Percentiles rank a stretch among this genome's conserved stretches.
Conservation (phyloP, 35 echinoderm and acorn worm species). For the Strongylocentrotus purpuratus region DNA sequence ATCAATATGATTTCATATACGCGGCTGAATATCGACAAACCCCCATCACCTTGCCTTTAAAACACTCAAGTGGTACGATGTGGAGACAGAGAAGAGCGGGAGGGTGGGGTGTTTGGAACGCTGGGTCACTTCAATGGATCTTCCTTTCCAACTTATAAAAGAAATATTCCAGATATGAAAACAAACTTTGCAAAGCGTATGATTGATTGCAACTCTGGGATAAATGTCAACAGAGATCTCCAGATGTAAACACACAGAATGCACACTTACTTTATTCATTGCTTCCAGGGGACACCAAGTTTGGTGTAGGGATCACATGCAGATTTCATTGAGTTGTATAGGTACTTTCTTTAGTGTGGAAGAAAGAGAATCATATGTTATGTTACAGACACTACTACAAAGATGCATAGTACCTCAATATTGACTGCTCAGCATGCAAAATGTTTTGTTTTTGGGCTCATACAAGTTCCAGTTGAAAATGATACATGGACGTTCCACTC, state of each 20-base stretch:
- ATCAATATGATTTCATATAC: conserved; percentile 5
- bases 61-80: not conserved
- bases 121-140: not conserved
- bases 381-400: too few species aligned
- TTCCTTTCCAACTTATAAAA: conserved; percentile 2
- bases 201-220: conserved; percentile 8
- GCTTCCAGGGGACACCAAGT: not conserved
- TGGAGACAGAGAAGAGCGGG: not conserved
- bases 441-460: too few species aligned
- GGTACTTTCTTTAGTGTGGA: not conserved
- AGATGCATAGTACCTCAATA: too few species aligned
- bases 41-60: not conserved
- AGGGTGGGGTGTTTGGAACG: not conserved
- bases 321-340: not conserved
- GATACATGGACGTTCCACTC: too few species aligned
- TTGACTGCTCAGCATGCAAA: too few species aligned
- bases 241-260: not conserved
- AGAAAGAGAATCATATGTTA: too few species aligned
- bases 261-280: not conserved
- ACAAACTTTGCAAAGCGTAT: not conserved
- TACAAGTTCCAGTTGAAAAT: too few species aligned
- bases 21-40: not conserved
- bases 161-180: not conserved
- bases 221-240: not conserved
- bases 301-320: not conserved